These are phyloP conservation scores for Drosophila meridionalis DNA, from an alignment of 2,888 invertebrate species.

Conservation along the genomic window DNA sequence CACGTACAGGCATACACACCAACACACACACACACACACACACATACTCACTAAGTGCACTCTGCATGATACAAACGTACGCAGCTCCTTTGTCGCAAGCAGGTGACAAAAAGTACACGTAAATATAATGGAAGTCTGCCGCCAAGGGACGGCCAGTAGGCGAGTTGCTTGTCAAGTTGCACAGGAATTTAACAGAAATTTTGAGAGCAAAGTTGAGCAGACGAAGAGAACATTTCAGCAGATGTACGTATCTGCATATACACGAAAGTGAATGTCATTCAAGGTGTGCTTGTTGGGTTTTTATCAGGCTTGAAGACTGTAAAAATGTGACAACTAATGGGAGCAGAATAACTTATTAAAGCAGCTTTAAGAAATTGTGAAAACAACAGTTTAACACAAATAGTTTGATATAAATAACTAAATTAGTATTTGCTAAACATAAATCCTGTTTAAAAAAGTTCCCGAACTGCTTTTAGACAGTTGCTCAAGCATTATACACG, in stretches of 20 bases:
- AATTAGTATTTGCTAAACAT: background rate
- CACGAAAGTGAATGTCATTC: slow-evolving; percentile 4
- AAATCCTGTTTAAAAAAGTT: background rate
- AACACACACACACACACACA: slow-evolving; percentile 6
- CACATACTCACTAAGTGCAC: slow-evolving; percentile 41
- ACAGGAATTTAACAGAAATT: slow-evolving; percentile 45
- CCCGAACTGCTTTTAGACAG: background rate
- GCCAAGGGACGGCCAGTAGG: slow-evolving; percentile 26
- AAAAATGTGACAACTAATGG: background rate
- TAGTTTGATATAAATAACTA: background rate
- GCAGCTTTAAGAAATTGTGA: background rate
- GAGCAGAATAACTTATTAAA: background rate
- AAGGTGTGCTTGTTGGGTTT: slow-evolving; percentile 31
- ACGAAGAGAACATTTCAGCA: background rate
- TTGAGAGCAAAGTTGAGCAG: slow-evolving; percentile 31
- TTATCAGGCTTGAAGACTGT: slow-evolving; percentile 1
- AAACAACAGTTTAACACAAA: background rate
- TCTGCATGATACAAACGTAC: slow-evolving; percentile 56
- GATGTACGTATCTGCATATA: background rate
- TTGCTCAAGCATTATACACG: background rate
- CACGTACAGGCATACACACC: slow-evolving; percentile 13
- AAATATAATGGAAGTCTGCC: slow-evolving; percentile 53
- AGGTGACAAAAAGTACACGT: slow-evolving; percentile 72
- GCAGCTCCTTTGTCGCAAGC: slow-evolving; percentile 66
- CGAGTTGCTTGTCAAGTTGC: background rate